These are phyloP conservation scores for Ivindomyrus marchei DNA, from an alignment of 2,113 vertebrate species.

Conservation along the genomic window DNA sequence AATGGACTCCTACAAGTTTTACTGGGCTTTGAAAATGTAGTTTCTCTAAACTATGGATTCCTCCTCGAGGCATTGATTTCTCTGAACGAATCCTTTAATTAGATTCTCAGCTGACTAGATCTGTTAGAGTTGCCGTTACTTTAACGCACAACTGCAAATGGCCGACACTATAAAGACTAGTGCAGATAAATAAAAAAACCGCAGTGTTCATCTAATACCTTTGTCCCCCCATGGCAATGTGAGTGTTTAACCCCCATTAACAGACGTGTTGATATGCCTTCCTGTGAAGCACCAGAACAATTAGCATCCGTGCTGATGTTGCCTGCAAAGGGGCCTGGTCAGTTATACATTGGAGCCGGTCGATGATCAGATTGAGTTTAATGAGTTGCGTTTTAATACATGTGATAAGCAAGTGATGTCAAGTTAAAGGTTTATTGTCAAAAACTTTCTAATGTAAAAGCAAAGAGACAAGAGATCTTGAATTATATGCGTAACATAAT, in stretches of 20 bases:
- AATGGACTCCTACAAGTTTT: constrained; percentile 19
- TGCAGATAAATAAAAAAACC: constrained; percentile 24
- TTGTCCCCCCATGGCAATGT: constrained; percentile 55
- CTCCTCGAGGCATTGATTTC: constrained; percentile 26
- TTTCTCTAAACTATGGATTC: constrained; percentile 23
- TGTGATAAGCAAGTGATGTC: not conserved
- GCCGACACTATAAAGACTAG: constrained; percentile 30
- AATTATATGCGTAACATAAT: not conserved
- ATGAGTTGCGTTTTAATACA: not conserved
- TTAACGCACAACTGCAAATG: constrained; percentile 41
- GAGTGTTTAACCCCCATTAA: constrained; percentile 63
- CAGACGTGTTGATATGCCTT: constrained; percentile 80
- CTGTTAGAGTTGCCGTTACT: constrained; percentile 42
- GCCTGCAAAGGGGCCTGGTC: constrained; percentile 56
- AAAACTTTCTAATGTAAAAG: not conserved
- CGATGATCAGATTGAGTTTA: constrained; percentile 66
- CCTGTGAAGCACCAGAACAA: constrained; percentile 80
- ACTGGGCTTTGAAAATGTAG: constrained; percentile 13
- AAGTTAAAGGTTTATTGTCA: not conserved
- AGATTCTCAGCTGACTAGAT: constrained; percentile 39
- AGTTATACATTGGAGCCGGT: constrained; percentile 44
- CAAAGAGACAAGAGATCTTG: not conserved
- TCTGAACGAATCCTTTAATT: constrained; percentile 33
- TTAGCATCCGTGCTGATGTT: constrained; percentile 81
- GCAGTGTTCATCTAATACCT: constrained; percentile 59